A percentile compares a stretch with the other conserved stretches of the same genome.
These are phyloP conservation scores for Napeogenes inachia DNA, from an alignment of 2,888 invertebrate genomes.

Conservation along the genomic window DNA sequence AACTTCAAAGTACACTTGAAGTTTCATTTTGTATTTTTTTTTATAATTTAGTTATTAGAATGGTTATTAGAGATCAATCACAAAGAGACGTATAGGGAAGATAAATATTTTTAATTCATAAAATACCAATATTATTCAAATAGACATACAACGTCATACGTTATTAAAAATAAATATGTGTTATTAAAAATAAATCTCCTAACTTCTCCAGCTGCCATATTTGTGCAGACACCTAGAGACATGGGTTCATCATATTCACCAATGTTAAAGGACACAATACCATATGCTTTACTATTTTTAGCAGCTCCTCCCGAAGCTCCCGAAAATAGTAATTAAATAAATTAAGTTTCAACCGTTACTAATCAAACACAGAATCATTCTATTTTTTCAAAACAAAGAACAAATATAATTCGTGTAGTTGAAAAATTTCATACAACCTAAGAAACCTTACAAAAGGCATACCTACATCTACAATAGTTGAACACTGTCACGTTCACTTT, in stretches of 20 bases:
- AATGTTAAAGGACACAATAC: conserved; percentile 54
- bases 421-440: too few relatives aligned
- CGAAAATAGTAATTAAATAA: conserved; percentile 33
- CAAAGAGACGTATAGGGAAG: too few relatives aligned
- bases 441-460: conserved; percentile 36
- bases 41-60: too few relatives aligned
- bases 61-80: too few relatives aligned
- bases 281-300: conserved; percentile 52
- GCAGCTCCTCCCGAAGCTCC: conserved; percentile 60
- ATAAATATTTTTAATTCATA: background rate
- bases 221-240: conserved; percentile 55
- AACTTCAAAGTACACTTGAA: too few relatives aligned
- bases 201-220: conserved; percentile 47
- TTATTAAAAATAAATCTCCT: conserved; percentile 48
- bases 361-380: background rate
- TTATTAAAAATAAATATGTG: conserved; percentile 52
- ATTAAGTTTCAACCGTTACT: background rate
- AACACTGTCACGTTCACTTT: conserved; percentile 58
- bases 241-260: conserved; percentile 54
- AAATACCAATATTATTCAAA: too few relatives aligned
- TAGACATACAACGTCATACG: background rate
- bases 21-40: too few relatives aligned
- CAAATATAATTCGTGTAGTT: conserved; percentile 3
- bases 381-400: background rate
- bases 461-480: conserved; percentile 40